Conservation (phyloP, 2,113 vertebrate species). For the Pseudorhombus dupliciocellatus region DNA sequence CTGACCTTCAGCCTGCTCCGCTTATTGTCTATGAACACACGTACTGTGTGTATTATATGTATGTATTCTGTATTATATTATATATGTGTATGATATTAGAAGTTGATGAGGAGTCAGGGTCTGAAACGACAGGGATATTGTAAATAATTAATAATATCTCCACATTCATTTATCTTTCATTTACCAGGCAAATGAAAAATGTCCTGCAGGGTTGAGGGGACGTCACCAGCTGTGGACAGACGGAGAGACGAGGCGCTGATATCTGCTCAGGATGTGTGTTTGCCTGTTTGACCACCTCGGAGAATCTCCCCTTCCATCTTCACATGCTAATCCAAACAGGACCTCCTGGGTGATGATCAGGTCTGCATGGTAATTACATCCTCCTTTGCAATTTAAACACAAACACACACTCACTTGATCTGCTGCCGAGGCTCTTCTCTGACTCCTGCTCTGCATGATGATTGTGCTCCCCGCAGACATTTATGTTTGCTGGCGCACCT, state of each 20-base stretch:
- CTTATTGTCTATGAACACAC: no score
- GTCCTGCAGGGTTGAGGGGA: background rate
- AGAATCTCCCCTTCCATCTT: slow-evolving; percentile 12
- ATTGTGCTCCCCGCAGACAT: slow-evolving; percentile 2
- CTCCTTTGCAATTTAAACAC: slow-evolving; percentile 9
- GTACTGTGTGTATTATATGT: no score
- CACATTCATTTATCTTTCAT: slow-evolving; percentile 18
- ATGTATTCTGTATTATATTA: no score
- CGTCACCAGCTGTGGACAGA: rapidly evolving
- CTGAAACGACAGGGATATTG: no score
- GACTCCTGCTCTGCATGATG: slow-evolving; percentile 33
- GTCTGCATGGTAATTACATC: slow-evolving; percentile 32
- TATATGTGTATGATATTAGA: no score
- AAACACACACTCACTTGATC: slow-evolving; percentile 5
- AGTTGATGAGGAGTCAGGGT: no score
- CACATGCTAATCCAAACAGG: slow-evolving; percentile 37
- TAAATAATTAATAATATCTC: background rate
- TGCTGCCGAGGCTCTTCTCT: slow-evolving; percentile 1
- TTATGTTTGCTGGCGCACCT: background rate
- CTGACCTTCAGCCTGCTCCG: no score
- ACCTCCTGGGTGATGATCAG: slow-evolving; percentile 9
- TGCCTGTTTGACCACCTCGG: slow-evolving; percentile 11
- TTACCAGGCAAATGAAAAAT: slow-evolving; percentile 12
- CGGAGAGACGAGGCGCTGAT: background rate
- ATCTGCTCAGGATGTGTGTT: background rate